phyloP scores from a whole-genome alignment of 2,888 invertebrate species.

The Cylindroiulus punctatus region DNA sequence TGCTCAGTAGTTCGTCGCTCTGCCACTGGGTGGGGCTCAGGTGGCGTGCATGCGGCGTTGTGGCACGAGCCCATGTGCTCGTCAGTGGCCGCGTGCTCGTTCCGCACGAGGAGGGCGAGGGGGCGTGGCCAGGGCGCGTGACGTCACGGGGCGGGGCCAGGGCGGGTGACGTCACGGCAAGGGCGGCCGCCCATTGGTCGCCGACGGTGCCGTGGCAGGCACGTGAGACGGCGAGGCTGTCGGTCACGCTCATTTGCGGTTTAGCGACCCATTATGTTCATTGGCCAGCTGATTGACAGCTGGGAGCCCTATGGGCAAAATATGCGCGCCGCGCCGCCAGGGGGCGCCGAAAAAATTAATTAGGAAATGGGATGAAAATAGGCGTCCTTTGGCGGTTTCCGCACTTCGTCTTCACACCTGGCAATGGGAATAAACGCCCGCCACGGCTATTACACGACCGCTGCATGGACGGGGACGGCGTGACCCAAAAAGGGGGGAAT shows the following conservation, averaged over 20 bases:
- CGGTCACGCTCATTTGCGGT: conserved; percentile 1
- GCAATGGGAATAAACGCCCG: conserved; percentile 14
- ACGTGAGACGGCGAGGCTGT: background rate
- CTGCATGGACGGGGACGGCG: background rate
- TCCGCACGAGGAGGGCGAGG: conserved; percentile 6
- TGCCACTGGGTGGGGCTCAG: conserved; percentile 15
- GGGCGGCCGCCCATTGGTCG: background rate
- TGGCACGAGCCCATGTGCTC: conserved; percentile 26
- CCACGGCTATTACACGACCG: background rate
- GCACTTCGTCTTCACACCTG: conserved; percentile 9
- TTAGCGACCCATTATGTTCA: background rate
- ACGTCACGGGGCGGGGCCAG: background rate
- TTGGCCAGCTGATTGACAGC: conserved; percentile 42
- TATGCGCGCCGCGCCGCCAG: background rate
- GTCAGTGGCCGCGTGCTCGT: background rate
- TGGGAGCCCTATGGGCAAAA: conserved; percentile 32
- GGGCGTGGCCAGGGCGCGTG: background rate
- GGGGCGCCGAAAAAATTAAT: background rate
- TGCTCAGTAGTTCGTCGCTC: background rate
- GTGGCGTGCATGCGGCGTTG: conserved; percentile 13
- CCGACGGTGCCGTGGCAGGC: background rate
- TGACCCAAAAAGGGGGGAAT: background rate
- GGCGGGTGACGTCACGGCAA: background rate
- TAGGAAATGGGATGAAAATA: background rate
- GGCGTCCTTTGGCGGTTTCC: conserved; percentile 42